Evolutionary conservation across 1,140 invertebrate genomes (phyloP).

Genomic region (Drosophila pectinifera): DNA sequence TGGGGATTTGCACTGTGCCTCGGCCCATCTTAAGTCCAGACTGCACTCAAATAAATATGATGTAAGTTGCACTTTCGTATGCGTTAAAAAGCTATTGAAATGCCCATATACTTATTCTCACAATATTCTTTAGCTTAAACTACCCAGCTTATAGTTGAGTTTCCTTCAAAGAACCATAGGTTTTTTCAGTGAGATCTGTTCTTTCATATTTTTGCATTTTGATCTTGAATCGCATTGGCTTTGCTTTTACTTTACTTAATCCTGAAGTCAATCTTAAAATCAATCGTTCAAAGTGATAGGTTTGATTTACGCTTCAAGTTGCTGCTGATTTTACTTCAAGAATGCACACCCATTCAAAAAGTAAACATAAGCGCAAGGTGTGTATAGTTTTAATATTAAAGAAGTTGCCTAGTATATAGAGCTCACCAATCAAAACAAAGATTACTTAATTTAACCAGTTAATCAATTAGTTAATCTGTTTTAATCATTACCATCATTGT

Average conservation of each 20-base stretch:
- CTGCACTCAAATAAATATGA: slow-evolving; percentile 91
- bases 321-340: background rate
- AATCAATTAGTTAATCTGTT: too few species aligned
- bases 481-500: too few species aligned
- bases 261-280: background rate
- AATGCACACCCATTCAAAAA: background rate
- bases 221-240: background rate
- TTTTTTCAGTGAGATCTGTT: background rate
- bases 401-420: too few species aligned
- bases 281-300: background rate
- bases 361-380: background rate
- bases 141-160: too few species aligned
- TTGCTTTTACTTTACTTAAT: background rate
- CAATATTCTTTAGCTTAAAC: too few species aligned
- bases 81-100: background rate
- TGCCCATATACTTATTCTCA: too few species aligned
- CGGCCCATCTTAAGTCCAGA: slow-evolving; percentile 92
- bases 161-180: too few species aligned
- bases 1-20: slow-evolving; percentile 94
- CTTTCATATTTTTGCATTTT: background rate
- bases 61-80: slow-evolving; percentile 85
- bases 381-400: background rate
- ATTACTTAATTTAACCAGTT: too few species aligned
- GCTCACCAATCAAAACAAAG: too few species aligned
- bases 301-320: background rate